Percentiles rank a stretch among this genome's conserved stretches.
phyloP scores from a whole-genome alignment of 2,113 vertebrate species.

The Edolisoma coerulescens region DNA sequence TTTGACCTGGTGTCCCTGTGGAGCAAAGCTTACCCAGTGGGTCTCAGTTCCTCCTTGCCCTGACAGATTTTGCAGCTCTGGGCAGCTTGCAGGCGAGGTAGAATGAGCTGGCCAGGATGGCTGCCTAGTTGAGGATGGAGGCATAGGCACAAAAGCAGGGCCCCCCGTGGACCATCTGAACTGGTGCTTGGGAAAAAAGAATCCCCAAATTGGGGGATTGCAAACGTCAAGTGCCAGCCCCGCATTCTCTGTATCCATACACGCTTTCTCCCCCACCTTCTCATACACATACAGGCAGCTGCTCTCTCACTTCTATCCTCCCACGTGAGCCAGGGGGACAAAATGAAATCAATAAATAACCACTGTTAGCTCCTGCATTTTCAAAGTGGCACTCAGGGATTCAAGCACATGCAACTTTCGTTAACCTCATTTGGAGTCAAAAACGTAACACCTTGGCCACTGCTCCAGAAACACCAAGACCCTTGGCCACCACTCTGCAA shows the following conservation, averaged over 20 bases:
- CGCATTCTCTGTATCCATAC: background rate
- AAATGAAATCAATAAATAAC: conserved; percentile 57
- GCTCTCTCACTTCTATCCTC: background rate
- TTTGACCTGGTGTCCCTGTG: background rate
- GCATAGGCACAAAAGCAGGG: background rate
- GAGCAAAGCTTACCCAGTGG: background rate
- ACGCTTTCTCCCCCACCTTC: background rate
- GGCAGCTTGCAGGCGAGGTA: background rate
- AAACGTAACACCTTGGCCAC: background rate
- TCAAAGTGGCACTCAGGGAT: background rate
- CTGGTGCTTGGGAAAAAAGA: background rate
- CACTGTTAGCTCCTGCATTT: conserved; percentile 21
- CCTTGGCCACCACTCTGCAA: background rate
- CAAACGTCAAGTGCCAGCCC: background rate
- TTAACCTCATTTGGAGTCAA: conserved; percentile 33
- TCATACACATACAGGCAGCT: background rate
- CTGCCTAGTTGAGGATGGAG: background rate
- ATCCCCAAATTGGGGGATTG: background rate
- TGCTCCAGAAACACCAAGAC: rapidly evolving
- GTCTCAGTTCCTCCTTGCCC: background rate
- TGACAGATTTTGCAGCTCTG: background rate
- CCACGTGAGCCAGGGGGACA: background rate
- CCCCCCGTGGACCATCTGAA: background rate
- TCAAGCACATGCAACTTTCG: conserved; percentile 24
- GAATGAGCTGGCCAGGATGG: background rate